A percentile compares a stretch with the other conserved stretches of the same genome.
These are phyloP conservation scores for Leptopterna dolabrata DNA, from an alignment of 2,888 invertebrate genomes.

Conservation along the genomic window DNA sequence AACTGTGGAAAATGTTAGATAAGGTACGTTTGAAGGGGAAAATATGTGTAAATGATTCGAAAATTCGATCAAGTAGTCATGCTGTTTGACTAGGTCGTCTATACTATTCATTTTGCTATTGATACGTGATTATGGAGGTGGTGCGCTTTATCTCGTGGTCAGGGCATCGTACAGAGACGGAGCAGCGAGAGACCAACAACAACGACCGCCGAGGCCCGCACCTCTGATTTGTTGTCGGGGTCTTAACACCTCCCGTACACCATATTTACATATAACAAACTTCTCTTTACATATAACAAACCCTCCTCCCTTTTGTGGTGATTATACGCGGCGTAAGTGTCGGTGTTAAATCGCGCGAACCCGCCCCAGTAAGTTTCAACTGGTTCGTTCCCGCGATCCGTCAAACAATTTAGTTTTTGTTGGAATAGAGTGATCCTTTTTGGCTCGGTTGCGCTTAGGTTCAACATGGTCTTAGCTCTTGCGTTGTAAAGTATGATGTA, in stretches of 20 bases:
- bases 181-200: not conserved
- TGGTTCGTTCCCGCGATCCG: conserved; percentile 12
- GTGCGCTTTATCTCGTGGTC: not conserved
- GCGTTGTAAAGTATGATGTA: not conserved
- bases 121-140: not conserved
- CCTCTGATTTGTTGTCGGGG: conserved; percentile 29
- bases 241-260: conserved; percentile 45
- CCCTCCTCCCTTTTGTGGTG: not conserved
- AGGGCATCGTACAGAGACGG: not conserved
- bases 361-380: not conserved
- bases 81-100: too few species aligned
- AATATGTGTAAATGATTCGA: too few species aligned
- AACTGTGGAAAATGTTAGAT: too few species aligned
- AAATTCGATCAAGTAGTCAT: too few species aligned
- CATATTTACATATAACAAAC: conserved; percentile 47
- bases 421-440: not conserved
- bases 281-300: conserved; percentile 37
- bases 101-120: too few species aligned
- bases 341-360: not conserved
- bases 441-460: not conserved
- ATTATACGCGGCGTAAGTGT: not conserved
- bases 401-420: conserved; percentile 16
- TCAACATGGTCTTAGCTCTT: not conserved
- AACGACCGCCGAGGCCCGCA: conserved; percentile 13
- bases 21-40: too few species aligned